Evolutionary conservation across 2,888 invertebrate species (phyloP), one percentile per base, ranked within the genome.

Genomic region (Rhyacophila evoluta): DNA sequence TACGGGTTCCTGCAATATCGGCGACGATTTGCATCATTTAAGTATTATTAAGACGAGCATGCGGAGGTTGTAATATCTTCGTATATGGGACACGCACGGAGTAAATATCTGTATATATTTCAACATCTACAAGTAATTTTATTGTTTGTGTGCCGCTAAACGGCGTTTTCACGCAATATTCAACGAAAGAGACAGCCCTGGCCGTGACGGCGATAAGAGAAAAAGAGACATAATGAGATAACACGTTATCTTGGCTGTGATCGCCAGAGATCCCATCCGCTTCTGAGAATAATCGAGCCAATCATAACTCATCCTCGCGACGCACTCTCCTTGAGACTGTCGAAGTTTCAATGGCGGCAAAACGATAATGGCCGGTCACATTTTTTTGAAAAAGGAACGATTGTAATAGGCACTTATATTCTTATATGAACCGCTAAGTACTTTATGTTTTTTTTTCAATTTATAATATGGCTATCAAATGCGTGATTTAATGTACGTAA

Each of bases 241-340:
- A 69, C 33, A 37, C 25, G 41, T 74, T 74, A 74, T 74, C 74
- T 55, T 12, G 19, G 75, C 29, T 37, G 33, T 37, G 69, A 75
- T 75, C 75, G 75, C 55, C 33, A 37, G 6, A 75, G 75, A 75
- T 75, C 19, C 67, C 69, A 69, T 69, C 11, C 69, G 69, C 69
- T 28, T 69, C 29, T n/a, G 11, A 29, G 29, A 29, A 19, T 29
- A 29, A 68, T 67, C 33, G 68, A 68, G 25, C 75, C 75, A 37
- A 67, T 68, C 75, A 67, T 75, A 75, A 75, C 68, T 75, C 68
- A 75, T 75, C 55, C 15, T 68, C 68, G 36, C 75, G 67, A 67
- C 68, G 75, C 39, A 19, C 55, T 39, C n/a, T n/a, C 4, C 12
- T 12, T 39, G 73, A 28, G 55, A 27, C 41, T 19, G 55, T 74